Percentiles rank a stretch among this genome's conserved stretches.
These are phyloP conservation scores for Paratilapia polleni DNA, from an alignment of 2,113 vertebrate species.

Conservation along the genomic window DNA sequence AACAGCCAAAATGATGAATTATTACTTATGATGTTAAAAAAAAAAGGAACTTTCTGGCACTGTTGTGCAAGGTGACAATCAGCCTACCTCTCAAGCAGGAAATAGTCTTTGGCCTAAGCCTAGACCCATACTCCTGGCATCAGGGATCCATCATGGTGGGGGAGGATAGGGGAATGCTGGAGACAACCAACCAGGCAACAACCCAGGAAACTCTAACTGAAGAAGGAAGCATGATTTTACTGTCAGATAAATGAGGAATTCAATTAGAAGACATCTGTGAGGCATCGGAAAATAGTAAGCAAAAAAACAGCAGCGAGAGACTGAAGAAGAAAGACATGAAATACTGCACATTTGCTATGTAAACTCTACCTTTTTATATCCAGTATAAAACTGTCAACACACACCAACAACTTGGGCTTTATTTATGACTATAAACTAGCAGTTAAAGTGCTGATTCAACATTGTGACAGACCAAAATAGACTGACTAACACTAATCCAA, in stretches of 20 bases:
- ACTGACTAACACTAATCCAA: slow-evolving; percentile 11
- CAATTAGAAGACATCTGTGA: slow-evolving; percentile 59
- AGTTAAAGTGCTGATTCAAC: neutral
- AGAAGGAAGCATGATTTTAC: slow-evolving; percentile 60
- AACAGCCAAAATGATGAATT: neutral
- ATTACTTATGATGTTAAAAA: neutral
- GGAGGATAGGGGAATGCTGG: slow-evolving; percentile 40
- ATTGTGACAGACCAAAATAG: slow-evolving; percentile 8
- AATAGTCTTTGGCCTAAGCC: slow-evolving; percentile 17
- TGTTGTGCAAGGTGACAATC: neutral
- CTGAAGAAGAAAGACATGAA: neutral
- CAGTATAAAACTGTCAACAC: neutral
- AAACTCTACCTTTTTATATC: neutral
- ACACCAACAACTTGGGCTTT: neutral
- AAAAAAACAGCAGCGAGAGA: slow-evolving; percentile 20
- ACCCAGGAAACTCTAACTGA: slow-evolving; percentile 50
- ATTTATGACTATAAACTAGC: neutral
- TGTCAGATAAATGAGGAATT: slow-evolving; percentile 65
- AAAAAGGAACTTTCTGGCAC: neutral
- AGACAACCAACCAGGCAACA: slow-evolving; percentile 51
- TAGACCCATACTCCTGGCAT: slow-evolving; percentile 34
- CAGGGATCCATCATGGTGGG: slow-evolving; percentile 30
- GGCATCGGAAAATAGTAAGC: slow-evolving; percentile 28
- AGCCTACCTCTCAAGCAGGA: neutral
- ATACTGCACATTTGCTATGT: neutral